phyloP scores from a whole-genome alignment of 1,140 invertebrate species.

The Goniozus legneri region DNA sequence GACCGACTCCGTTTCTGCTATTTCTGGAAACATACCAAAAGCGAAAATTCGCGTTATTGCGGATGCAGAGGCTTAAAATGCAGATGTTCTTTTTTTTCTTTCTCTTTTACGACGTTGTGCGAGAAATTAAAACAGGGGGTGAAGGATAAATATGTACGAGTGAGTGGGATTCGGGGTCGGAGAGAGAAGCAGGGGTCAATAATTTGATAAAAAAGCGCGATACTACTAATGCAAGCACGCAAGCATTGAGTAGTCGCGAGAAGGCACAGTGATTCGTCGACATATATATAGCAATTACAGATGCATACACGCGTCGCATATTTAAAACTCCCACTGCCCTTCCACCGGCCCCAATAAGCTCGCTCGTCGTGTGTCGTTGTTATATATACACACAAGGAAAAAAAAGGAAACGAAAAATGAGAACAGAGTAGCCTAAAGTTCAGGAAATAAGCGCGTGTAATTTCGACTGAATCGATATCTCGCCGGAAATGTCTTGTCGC shows the following conservation, averaged over 20 bases:
- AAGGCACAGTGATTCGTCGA: too few relatives aligned
- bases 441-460: too few relatives aligned
- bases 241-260: neutral
- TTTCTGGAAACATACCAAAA: constrained; percentile 53
- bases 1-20: constrained; percentile 40
- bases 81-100: constrained; percentile 23
- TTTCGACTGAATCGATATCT: too few relatives aligned
- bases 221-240: constrained; percentile 29
- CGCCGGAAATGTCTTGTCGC: too few relatives aligned
- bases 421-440: too few relatives aligned
- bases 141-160: neutral
- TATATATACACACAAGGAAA: too few relatives aligned
- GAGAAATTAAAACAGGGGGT: constrained; percentile 4
- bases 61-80: constrained; percentile 43
- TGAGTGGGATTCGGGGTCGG: constrained; percentile 10
- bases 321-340: too few relatives aligned
- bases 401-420: too few relatives aligned
- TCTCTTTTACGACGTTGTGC: neutral
- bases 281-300: too few relatives aligned
- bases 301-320: too few relatives aligned
- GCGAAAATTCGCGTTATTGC: constrained; percentile 48
- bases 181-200: constrained; percentile 13
- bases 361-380: too few relatives aligned
- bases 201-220: constrained; percentile 16
- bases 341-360: too few relatives aligned